These are phyloP conservation scores for Drosophila robusta DNA, from an alignment of 2,888 invertebrate species.

Conservation along the genomic window DNA sequence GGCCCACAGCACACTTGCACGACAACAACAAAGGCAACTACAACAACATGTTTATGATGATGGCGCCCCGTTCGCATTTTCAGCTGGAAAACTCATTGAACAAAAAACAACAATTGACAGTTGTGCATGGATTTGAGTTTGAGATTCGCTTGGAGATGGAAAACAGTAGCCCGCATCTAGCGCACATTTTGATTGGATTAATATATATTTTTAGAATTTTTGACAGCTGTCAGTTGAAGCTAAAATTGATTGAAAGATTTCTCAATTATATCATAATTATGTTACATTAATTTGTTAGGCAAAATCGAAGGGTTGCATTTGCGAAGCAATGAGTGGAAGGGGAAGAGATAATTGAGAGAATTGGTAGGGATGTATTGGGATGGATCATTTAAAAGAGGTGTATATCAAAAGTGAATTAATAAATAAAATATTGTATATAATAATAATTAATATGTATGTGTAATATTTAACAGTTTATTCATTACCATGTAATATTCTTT, in stretches of 20 bases:
- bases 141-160: conserved; percentile 20
- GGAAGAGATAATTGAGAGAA: not conserved
- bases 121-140: too few relatives aligned
- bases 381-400: too few relatives aligned
- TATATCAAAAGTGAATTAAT: too few relatives aligned
- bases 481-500: too few relatives aligned
- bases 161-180: conserved; percentile 51
- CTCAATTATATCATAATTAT: conserved; percentile 28
- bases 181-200: conserved; percentile 23
- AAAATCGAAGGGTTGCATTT: conserved; percentile 13
- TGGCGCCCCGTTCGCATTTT: conserved; percentile 11
- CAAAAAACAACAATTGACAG: too few relatives aligned
- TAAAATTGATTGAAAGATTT: conserved; percentile 47
- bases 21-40: too few relatives aligned
- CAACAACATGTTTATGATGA: conserved; percentile 16
- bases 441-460: too few relatives aligned
- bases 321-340: not conserved
- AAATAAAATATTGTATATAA: too few relatives aligned
- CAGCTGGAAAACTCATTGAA: not conserved
- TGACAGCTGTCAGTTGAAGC: conserved; percentile 68
- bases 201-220: conserved; percentile 16
- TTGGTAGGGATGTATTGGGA: too few relatives aligned
- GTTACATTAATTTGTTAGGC: conserved; percentile 10
- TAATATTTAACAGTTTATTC: too few relatives aligned
- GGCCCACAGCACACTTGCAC: conserved; percentile 7